phyloP scores from a whole-genome alignment of 2,888 invertebrate species.

The Drosophila leonis region DNA sequence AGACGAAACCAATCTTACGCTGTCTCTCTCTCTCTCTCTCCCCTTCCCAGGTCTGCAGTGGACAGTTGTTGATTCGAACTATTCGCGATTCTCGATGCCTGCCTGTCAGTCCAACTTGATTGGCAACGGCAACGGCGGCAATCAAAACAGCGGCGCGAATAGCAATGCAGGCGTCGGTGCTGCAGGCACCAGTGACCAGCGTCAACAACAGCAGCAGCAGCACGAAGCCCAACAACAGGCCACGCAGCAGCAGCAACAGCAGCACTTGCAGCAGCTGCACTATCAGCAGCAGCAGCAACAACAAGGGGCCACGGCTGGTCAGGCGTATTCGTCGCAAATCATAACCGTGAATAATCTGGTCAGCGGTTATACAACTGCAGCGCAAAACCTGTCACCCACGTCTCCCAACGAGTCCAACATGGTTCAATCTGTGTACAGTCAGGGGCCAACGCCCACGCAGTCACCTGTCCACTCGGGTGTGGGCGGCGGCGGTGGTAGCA shows the following conservation, averaged over 20 bases:
- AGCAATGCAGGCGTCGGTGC: constrained; percentile 72
- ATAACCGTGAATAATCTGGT: constrained; percentile 86
- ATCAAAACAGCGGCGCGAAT: constrained; percentile 83
- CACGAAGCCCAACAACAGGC: constrained; percentile 79
- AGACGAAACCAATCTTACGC: constrained; percentile 80
- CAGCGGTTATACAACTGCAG: constrained; percentile 85
- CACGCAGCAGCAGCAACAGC: constrained; percentile 75
- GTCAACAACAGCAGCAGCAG: constrained; percentile 76
- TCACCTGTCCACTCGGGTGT: constrained; percentile 83
- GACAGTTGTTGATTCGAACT: constrained; percentile 93
- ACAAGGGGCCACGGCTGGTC: constrained; percentile 74
- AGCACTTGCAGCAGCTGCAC: constrained; percentile 71
- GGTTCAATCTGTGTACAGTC: constrained; percentile 86
- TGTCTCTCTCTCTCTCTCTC: constrained; percentile 84
- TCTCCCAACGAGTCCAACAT: constrained; percentile 87
- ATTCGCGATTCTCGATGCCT: constrained; percentile 90
- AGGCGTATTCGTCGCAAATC: constrained; percentile 85
- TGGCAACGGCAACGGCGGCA: constrained; percentile 84
- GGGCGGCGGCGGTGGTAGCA: constrained; percentile 82
- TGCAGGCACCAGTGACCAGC: constrained; percentile 70
- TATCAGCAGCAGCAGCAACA: constrained; percentile 76
- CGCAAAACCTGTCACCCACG: constrained; percentile 87
- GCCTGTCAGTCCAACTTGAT: constrained; percentile 87
- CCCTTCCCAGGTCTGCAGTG: constrained; percentile 93
- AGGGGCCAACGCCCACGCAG: constrained; percentile 86